phyloP scores from a whole-genome alignment of 2,888 invertebrate species.

The Platycheirus rosarum region DNA sequence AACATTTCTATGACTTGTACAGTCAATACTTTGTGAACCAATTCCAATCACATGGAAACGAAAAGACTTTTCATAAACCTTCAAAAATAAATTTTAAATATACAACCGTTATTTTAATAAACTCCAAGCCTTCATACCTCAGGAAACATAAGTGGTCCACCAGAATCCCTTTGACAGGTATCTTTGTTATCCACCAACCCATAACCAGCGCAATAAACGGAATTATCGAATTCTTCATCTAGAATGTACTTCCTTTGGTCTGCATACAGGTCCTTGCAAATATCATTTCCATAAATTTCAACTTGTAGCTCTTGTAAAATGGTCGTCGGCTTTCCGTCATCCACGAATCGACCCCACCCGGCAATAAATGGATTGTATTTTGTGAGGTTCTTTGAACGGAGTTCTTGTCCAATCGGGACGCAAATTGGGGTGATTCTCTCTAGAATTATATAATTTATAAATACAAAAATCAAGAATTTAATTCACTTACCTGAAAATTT shows the following conservation, averaged over 20 bases:
- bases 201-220: constrained; percentile 81
- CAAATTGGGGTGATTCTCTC: constrained; percentile 89
- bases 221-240: constrained; percentile 79
- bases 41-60: constrained; percentile 85
- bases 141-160: constrained; percentile 81
- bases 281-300: constrained; percentile 86
- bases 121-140: constrained; percentile 75
- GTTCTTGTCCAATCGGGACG: constrained; percentile 85
- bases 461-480: not conserved
- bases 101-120: too few relatives aligned
- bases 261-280: constrained; percentile 83
- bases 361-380: constrained; percentile 87
- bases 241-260: constrained; percentile 76
- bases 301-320: constrained; percentile 88
- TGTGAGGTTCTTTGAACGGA: constrained; percentile 84
- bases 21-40: constrained; percentile 87
- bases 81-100: constrained; percentile 1
- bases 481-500: constrained; percentile 84
- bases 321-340: constrained; percentile 86
- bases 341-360: constrained; percentile 84
- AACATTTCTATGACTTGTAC: constrained; percentile 85
- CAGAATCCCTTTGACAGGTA: constrained; percentile 82
- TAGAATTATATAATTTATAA: constrained; percentile 80
- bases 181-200: constrained; percentile 81
- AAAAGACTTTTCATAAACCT: constrained; percentile 46